Base-by-base conservation (phyloP, 1,140 invertebrate genomes). In the Philotrypesis tridentata region DNA sequence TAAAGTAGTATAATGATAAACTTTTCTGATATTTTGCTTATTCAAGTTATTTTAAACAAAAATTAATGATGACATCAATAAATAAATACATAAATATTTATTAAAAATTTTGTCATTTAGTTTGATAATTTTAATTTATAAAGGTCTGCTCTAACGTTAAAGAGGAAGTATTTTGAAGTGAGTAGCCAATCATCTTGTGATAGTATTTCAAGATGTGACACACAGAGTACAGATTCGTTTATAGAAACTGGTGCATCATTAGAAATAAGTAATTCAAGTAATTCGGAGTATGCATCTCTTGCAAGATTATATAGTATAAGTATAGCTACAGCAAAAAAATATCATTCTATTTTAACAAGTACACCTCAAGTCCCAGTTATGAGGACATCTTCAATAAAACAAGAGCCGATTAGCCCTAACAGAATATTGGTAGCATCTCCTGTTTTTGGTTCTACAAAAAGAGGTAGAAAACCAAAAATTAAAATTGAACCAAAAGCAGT, bases 301-400 rank as follows among this genome's bases (percentile, higher is more conserved):
- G 37, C 79, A 11, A 12, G 17, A 33, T 0, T 33, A 17, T 80
- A 31, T 68, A 21, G 48, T 7, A 68, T 80, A 31, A 80, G 33
- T 65, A n/a, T 67, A 31, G 9, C 9, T 55, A 21, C 3, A 21
- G 72, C 40, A 21, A 23, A 75, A 60, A 68, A 71, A 23, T 48
- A 75, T 40, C 70, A 76, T 29, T 55, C 27, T n/a, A 40, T 81
- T 61, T 23, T 81, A 6, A 60, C 14, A 37, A 76, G n/a, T 40
- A n/a, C 12, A 70, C 43, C 72, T 0, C 1, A 60, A 65, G 31
- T 81, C 17, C 23, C 29, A 68, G 37, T 81, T 12, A 6, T 60
- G 25, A 75, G n/a, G 70, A 29, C 14, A 31, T 17, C 33, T n/a
- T 8, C 6, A n/a, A 48, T 37, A 23, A 68, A 74, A 79, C 27